Percentiles rank a stretch among this genome's conserved stretches.
Conservation (phyloP, 2,888 invertebrate species). For the Magallana nippona region DNA sequence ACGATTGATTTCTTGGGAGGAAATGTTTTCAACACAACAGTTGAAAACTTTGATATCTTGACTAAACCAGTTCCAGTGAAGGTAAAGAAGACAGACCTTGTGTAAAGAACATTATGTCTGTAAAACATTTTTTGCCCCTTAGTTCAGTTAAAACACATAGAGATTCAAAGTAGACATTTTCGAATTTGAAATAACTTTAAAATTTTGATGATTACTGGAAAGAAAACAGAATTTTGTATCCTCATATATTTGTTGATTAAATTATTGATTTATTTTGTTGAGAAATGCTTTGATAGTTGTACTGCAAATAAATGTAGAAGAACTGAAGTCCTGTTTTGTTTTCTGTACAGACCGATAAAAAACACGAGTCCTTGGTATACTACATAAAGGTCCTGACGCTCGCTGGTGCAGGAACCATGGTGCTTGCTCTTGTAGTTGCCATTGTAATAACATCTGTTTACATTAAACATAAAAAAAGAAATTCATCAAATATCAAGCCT, state of each 20-base stretch:
- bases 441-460: background rate
- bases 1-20: background rate
- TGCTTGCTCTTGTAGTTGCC: background rate
- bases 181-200: too few species aligned
- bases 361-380: background rate
- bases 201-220: background rate
- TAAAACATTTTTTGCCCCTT: too few species aligned
- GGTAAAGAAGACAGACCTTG: background rate
- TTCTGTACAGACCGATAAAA: background rate
- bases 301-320: background rate
- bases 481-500: background rate
- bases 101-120: too few species aligned
- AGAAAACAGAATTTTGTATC: background rate
- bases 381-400: background rate
- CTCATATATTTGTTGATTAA: background rate
- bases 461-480: constrained; percentile 5
- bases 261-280: background rate
- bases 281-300: too few species aligned
- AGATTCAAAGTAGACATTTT: too few species aligned
- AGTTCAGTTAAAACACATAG: too few species aligned
- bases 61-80: background rate
- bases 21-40: background rate
- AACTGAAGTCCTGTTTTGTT: background rate
- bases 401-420: background rate
- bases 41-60: background rate